These are phyloP conservation scores for Oreocharis arfaki DNA, from an alignment of 2,113 vertebrate genomes.

Conservation along the genomic window DNA sequence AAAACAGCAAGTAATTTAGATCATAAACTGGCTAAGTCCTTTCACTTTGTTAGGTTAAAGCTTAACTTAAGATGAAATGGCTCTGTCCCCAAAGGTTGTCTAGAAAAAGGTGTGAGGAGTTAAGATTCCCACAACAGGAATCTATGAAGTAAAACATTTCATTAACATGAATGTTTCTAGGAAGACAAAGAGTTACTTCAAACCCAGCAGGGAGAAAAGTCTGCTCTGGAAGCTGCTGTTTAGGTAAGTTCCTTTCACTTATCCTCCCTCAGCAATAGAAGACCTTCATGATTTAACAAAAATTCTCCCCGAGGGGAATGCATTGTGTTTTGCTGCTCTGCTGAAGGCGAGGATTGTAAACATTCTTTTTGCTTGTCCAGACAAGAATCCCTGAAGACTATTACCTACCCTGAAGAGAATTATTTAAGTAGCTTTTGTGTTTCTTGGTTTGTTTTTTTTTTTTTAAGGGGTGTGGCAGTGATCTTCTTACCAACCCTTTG, in stretches of 20 bases:
- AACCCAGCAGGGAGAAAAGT: not conserved
- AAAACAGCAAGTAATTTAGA: not conserved
- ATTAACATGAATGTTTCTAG: not conserved
- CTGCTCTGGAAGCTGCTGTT: conserved; percentile 1
- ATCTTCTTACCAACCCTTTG: conserved; percentile 19
- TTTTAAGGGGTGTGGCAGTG: not conserved
- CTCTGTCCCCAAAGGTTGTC: not conserved
- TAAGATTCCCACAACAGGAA: not conserved
- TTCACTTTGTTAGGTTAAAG: not conserved
- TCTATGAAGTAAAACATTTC: not conserved
- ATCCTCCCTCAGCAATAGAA: not conserved
- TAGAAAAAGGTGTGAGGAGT: not conserved
- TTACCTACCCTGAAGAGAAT: conserved; percentile 30
- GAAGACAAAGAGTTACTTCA: not conserved
- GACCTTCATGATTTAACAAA: conserved; percentile 4
- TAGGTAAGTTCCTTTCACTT: conserved; percentile 20
- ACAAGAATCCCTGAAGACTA: conserved; percentile 37
- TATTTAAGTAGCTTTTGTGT: conserved; percentile 51
- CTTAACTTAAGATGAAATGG: not conserved
- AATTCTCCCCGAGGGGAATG: not conserved
- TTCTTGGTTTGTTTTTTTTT: not conserved
- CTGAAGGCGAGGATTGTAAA: conserved; percentile 42
- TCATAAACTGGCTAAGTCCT: not conserved
- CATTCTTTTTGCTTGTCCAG: conserved; percentile 51
- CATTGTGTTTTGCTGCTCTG: conserved; percentile 12